These are phyloP conservation scores for Synergus laeviventris DNA, from an alignment of 2,888 invertebrate genomes.

Conservation along the genomic window DNA sequence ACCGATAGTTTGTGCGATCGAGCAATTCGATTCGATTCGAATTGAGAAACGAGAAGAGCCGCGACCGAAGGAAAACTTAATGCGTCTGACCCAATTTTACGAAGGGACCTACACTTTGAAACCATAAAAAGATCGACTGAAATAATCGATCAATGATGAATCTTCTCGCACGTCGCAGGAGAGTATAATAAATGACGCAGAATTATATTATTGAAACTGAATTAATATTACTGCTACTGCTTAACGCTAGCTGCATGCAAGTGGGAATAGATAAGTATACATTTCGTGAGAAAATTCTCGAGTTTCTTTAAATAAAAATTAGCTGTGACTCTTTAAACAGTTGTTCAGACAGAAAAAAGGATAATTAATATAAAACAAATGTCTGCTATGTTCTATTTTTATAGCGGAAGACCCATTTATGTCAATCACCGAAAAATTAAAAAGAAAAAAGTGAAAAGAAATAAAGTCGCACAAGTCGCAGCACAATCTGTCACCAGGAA, in stretches of 20 bases:
- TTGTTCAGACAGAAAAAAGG: background rate
- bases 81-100: constrained; percentile 58
- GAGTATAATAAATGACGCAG: background rate
- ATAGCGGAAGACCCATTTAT: too few relatives aligned
- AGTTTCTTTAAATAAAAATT: background rate
- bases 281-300: background rate
- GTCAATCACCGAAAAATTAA: background rate
- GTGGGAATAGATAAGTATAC: background rate
- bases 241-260: background rate
- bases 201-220: constrained; percentile 13
- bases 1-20: constrained; percentile 46
- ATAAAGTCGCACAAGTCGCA: background rate
- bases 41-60: constrained; percentile 56
- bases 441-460: background rate
- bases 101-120: constrained; percentile 56
- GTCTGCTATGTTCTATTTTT: background rate
- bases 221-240: constrained; percentile 7
- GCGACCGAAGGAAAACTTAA: constrained; percentile 54
- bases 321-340: background rate
- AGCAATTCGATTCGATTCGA: constrained; percentile 55
- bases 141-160: constrained; percentile 55
- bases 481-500: background rate
- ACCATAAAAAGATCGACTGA: constrained; percentile 55
- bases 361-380: background rate
- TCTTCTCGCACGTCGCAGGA: constrained; percentile 19